These are phyloP conservation scores for Operophtera brumata DNA, from an alignment of 2,888 invertebrate genomes.

Conservation along the genomic window DNA sequence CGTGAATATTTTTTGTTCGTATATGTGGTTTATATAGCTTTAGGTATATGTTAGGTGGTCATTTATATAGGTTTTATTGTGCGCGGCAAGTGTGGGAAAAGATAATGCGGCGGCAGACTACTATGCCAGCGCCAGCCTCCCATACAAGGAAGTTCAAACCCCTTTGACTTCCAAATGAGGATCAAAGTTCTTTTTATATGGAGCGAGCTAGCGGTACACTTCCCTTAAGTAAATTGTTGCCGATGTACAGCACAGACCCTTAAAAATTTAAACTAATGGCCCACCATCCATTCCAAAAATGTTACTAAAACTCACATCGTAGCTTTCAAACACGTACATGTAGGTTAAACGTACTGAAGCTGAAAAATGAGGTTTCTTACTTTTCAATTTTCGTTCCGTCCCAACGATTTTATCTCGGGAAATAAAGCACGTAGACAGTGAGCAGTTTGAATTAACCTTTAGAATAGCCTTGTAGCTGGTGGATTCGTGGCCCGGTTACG, in stretches of 20 bases:
- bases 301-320: constrained; percentile 18
- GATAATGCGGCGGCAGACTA: too few relatives aligned
- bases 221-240: background rate
- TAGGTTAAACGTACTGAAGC: constrained; percentile 30
- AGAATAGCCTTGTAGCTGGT: constrained; percentile 57
- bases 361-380: constrained; percentile 31
- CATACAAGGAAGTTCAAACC: too few relatives aligned
- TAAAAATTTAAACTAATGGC: constrained; percentile 13
- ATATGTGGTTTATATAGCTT: too few relatives aligned
- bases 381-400: constrained; percentile 43
- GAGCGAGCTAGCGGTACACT: too few relatives aligned
- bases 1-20: too few relatives aligned
- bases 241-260: background rate
- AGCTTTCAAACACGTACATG: constrained; percentile 26
- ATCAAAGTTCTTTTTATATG: too few relatives aligned
- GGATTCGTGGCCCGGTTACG: constrained; percentile 64
- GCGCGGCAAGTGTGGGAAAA: too few relatives aligned
- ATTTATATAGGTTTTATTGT: too few relatives aligned
- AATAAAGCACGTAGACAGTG: constrained; percentile 52
- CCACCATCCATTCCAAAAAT: constrained; percentile 17
- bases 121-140: too few relatives aligned
- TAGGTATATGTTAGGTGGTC: too few relatives aligned
- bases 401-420: constrained; percentile 42
- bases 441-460: constrained; percentile 66
- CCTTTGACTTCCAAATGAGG: too few relatives aligned